Percentiles rank a stretch among this genome's conserved stretches.
phyloP scores from a whole-genome alignment of 2,797 vertebrate species.

The Enteromius argenteus region DNA sequence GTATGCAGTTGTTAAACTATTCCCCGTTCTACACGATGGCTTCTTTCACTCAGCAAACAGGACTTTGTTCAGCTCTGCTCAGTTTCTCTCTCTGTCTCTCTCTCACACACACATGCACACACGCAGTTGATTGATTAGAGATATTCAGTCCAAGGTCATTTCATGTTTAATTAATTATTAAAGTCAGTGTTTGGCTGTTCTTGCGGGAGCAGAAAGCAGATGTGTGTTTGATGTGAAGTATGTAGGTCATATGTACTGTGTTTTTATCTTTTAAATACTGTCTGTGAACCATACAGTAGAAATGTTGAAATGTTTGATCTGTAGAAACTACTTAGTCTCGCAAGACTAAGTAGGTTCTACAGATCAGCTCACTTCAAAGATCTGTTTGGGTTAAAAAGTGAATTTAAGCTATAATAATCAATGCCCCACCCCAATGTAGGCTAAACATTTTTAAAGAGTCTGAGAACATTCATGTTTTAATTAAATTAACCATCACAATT shows the following conservation, averaged over 20 bases:
- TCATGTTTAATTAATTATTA: slow-evolving; percentile 22
- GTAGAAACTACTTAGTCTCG: not conserved
- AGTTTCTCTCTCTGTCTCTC: not conserved
- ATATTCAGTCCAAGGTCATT: slow-evolving; percentile 35
- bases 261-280: slow-evolving; percentile 1
- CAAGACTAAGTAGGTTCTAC: not conserved
- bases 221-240: slow-evolving; percentile 34
- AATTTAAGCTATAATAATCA: not conserved
- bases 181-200: slow-evolving; percentile 21
- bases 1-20: slow-evolving; percentile 34
- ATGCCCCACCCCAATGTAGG: not conserved
- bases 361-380: slow-evolving; percentile 25
- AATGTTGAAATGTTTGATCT: slow-evolving; percentile 21
- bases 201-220: slow-evolving; percentile 3
- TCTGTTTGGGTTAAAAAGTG: not conserved
- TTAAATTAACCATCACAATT: not conserved
- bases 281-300: not conserved
- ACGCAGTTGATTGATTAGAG: slow-evolving; percentile 28
- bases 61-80: slow-evolving; percentile 43
- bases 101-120: not conserved
- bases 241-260: slow-evolving; percentile 22
- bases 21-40: slow-evolving; percentile 40
- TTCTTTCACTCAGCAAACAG: slow-evolving; percentile 36
- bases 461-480: not conserved
- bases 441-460: not conserved